phyloP scores from a whole-genome alignment of 2,113 vertebrate genomes.

The Vulpes ferrilata region DNA sequence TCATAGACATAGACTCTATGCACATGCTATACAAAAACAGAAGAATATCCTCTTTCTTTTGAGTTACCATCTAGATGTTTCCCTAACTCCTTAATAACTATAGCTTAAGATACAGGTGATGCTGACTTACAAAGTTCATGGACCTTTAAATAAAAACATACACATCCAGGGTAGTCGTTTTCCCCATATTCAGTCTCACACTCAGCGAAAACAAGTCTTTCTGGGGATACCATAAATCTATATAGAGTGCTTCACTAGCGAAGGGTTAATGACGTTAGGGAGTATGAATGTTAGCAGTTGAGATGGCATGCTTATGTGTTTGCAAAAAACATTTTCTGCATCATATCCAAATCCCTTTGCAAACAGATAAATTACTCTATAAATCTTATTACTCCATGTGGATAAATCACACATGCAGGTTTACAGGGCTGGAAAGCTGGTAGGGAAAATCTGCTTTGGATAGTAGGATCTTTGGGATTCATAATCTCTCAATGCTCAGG shows the following conservation, averaged over 20 bases:
- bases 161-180: background rate
- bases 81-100: background rate
- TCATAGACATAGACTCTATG: background rate
- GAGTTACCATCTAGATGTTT: conserved; percentile 12
- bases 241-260: conserved; percentile 24
- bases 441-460: conserved; percentile 84
- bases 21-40: background rate
- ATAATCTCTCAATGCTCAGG: conserved; percentile 82
- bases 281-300: conserved; percentile 58
- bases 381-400: conserved; percentile 90
- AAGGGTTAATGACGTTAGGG: conserved; percentile 84
- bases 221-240: background rate
- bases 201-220: background rate
- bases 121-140: conserved; percentile 11
- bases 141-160: background rate
- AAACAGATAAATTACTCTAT: conserved; percentile 89
- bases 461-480: conserved; percentile 83
- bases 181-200: background rate
- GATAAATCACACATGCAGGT: conserved; percentile 88
- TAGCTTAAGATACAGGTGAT: background rate
- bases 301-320: conserved; percentile 82
- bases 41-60: background rate
- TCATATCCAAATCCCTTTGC: conserved; percentile 85
- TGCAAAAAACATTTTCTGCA: conserved; percentile 84
- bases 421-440: conserved; percentile 86